These are phyloP conservation scores for Myripristis jacobus DNA, from an alignment of 2,797 vertebrate species.

Conservation along the genomic window DNA sequence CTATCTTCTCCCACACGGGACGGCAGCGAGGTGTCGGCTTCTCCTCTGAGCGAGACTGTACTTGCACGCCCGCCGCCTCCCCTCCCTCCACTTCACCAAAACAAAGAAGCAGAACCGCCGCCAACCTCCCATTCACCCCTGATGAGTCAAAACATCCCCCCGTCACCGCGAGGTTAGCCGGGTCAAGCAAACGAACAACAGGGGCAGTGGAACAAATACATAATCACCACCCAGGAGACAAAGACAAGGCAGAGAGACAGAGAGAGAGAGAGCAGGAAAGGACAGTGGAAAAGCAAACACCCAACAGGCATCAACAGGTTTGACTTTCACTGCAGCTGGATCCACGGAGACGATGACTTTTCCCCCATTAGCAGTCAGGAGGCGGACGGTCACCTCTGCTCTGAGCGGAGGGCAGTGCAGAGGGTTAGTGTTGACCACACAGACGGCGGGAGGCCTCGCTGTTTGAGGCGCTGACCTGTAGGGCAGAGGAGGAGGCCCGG, in stretches of 20 bases:
- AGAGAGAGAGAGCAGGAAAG: constrained; percentile 18
- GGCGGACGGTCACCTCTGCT: background rate
- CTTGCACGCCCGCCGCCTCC: constrained; percentile 2
- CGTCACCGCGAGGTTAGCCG: constrained; percentile 1
- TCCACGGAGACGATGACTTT: constrained; percentile 1
- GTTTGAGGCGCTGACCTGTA: constrained; percentile 31
- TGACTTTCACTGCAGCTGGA: constrained; percentile 21
- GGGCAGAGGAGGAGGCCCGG: background rate
- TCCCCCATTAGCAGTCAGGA: constrained; percentile 39
- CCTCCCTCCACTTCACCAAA: constrained; percentile 12
- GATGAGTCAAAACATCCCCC: constrained; percentile 26
- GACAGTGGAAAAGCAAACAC: constrained; percentile 18
- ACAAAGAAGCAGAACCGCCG: constrained; percentile 39
- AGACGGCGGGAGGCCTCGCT: background rate
- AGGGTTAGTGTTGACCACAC: constrained; percentile 14
- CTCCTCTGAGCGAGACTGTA: constrained; percentile 38
- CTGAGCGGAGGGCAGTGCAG: background rate
- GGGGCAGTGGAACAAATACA: constrained; percentile 25
- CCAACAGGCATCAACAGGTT: constrained; percentile 24
- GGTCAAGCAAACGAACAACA: constrained; percentile 46
- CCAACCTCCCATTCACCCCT: constrained; percentile 46
- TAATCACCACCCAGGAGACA: constrained; percentile 38
- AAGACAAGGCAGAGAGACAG: constrained; percentile 11
- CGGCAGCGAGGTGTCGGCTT: constrained; percentile 17
- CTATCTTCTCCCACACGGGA: background rate